Evolutionary conservation across 2,888 invertebrate genomes (phyloP).

Genomic region (Cistogaster globosa): DNA sequence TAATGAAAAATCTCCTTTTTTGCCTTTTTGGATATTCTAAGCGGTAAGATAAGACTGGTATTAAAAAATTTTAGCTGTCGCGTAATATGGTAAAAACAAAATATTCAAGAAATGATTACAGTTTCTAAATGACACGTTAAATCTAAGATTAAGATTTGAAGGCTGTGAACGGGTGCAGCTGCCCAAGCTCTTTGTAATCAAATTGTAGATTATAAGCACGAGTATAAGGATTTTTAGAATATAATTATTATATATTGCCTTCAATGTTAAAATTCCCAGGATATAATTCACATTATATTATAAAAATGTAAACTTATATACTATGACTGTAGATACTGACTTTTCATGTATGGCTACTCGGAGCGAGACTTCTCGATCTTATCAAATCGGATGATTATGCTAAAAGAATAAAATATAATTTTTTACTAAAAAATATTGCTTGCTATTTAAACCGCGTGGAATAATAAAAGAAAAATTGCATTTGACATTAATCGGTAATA

Average conservation of each 20-base stretch:
- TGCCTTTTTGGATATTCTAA: too few species aligned
- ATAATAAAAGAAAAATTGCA: slow-evolving; percentile 15
- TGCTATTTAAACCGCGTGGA: slow-evolving; percentile 6
- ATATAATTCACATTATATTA: too few species aligned
- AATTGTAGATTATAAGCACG: background rate
- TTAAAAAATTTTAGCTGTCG: too few species aligned
- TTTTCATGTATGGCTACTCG: background rate
- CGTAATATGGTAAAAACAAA: too few species aligned
- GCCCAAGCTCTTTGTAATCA: background rate
- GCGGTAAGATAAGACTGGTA: too few species aligned
- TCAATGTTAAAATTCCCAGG: background rate
- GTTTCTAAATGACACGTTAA: too few species aligned
- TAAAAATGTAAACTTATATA: background rate
- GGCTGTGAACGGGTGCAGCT: background rate
- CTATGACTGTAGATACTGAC: background rate
- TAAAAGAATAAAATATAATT: background rate
- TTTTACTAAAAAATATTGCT: slow-evolving; percentile 4
- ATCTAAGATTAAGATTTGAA: too few species aligned
- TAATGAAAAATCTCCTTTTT: too few species aligned
- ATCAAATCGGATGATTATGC: too few species aligned
- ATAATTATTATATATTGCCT: background rate
- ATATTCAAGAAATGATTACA: too few species aligned
- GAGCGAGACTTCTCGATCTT: too few species aligned
- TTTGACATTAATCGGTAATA: slow-evolving; percentile 13
- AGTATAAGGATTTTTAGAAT: background rate